phyloP scores from a whole-genome alignment of 2,888 invertebrate genomes.

The Drosophila quasianomalipes region DNA sequence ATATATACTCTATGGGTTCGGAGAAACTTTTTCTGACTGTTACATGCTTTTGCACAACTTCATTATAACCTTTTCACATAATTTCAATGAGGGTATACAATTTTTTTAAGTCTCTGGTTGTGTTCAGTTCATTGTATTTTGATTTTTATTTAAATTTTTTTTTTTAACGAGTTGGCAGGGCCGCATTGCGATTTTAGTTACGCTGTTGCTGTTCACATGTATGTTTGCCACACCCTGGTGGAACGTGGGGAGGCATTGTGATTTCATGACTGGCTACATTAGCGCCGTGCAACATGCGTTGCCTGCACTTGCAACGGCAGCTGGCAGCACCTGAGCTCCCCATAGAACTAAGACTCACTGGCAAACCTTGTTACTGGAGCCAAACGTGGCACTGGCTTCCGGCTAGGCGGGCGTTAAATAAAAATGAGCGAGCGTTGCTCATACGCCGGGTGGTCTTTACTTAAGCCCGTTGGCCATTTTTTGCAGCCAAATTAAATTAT shows the following conservation, averaged over 20 bases:
- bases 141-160: constrained; percentile 11
- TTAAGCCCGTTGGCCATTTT: constrained; percentile 82
- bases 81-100: constrained; percentile 4
- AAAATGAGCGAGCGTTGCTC: constrained; percentile 76
- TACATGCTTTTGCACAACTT: neutral
- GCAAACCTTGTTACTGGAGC: constrained; percentile 53
- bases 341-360: neutral
- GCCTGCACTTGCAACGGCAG: constrained; percentile 55
- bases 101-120: constrained; percentile 4
- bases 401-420: constrained; percentile 77
- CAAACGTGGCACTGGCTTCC: constrained; percentile 76
- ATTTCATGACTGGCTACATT: constrained; percentile 82
- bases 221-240: constrained; percentile 65
- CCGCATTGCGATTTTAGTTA: constrained; percentile 13
- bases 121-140: constrained; percentile 16
- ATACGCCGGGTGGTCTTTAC: constrained; percentile 76
- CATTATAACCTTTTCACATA: neutral
- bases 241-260: constrained; percentile 57
- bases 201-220: constrained; percentile 64
- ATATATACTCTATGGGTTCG: neutral
- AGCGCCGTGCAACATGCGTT: constrained; percentile 79
- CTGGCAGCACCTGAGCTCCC: neutral
- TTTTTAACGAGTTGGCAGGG: constrained; percentile 57
- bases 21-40: neutral
- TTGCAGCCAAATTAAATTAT: constrained; percentile 76